Percentiles rank a stretch among this genome's conserved stretches.
Evolutionary conservation across 2,888 invertebrate species (phyloP).

Genomic region (Brachylomia viminalis): DNA sequence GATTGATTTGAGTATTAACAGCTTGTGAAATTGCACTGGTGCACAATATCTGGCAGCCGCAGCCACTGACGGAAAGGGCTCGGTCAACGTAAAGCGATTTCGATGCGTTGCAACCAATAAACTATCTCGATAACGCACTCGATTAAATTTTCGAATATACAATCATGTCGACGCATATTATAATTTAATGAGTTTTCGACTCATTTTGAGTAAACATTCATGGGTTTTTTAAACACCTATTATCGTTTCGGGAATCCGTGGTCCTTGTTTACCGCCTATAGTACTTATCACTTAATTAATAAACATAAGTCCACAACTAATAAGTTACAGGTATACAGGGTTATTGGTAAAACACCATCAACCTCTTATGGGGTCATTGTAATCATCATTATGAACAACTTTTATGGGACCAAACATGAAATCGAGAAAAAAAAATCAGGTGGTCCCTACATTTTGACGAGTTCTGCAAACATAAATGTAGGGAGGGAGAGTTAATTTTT

Average conservation of each 20-base stretch:
- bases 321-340: neutral
- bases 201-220: neutral
- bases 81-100: neutral
- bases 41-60: constrained; percentile 3
- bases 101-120: constrained; percentile 4
- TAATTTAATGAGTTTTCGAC: too few relatives aligned
- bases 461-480: too few relatives aligned
- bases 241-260: neutral
- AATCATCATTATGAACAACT: too few relatives aligned
- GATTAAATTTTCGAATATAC: neutral
- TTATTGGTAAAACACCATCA: too few relatives aligned
- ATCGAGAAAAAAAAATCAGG: too few relatives aligned
- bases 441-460: too few relatives aligned
- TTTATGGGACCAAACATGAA: too few relatives aligned
- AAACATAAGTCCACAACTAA: neutral
- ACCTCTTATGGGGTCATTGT: too few relatives aligned
- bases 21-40: constrained; percentile 5
- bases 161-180: neutral
- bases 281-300: neutral
- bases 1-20: constrained; percentile 12
- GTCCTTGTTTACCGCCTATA: neutral
- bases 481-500: too few relatives aligned
- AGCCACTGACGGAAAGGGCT: constrained; percentile 5
- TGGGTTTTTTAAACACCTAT: neutral
- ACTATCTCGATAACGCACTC: constrained; percentile 34